phyloP scores from a whole-genome alignment of 1,140 invertebrate genomes.

The Drosophila eugracilis region DNA sequence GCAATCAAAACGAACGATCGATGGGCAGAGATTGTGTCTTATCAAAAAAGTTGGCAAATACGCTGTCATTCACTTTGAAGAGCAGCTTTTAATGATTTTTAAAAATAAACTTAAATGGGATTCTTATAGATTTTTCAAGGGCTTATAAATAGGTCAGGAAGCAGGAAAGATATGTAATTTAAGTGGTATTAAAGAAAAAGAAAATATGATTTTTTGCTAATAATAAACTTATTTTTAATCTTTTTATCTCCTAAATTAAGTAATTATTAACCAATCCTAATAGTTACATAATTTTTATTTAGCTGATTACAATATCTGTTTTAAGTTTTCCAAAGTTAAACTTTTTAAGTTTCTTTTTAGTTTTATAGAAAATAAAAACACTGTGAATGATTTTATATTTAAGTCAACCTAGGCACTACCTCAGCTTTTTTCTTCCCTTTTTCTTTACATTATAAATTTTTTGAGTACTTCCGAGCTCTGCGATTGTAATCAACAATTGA shows the following conservation, averaged over 20 bases:
- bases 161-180: too few species aligned
- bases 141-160: too few species aligned
- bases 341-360: neutral
- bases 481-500: slow-evolving; percentile 53
- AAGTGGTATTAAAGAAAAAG: too few species aligned
- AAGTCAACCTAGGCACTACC: neutral
- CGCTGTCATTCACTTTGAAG: slow-evolving; percentile 19
- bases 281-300: too few species aligned
- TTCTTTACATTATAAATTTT: slow-evolving; percentile 10
- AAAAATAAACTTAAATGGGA: too few species aligned
- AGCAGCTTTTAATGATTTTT: neutral
- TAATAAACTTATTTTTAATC: neutral
- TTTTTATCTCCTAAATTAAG: too few species aligned
- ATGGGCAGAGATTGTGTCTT: slow-evolving; percentile 25
- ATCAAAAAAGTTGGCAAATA: too few species aligned
- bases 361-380: too few species aligned
- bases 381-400: slow-evolving; percentile 7
- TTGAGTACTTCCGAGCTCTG: slow-evolving; percentile 30
- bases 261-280: too few species aligned
- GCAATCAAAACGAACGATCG: slow-evolving; percentile 19
- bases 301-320: too few species aligned
- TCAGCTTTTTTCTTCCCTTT: neutral
- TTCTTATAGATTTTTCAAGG: too few species aligned
- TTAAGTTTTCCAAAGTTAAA: too few species aligned
- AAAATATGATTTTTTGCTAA: neutral